A percentile compares a stretch with the other conserved stretches of the same genome.
Conservation (phyloP, 1,140 invertebrate genomes). For the Drosophila repleta region DNA sequence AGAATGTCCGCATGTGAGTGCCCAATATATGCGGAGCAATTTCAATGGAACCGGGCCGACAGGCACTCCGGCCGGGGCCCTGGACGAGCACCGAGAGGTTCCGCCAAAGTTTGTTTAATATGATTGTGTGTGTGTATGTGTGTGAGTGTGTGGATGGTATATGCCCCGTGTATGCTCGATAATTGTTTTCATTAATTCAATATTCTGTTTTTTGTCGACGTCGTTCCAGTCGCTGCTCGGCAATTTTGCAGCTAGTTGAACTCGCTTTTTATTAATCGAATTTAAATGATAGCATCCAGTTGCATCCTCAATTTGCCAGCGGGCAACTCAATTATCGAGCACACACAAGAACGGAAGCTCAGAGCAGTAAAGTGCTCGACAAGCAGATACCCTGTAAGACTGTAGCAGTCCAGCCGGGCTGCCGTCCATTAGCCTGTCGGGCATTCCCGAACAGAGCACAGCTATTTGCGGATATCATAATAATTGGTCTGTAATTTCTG, state of each 20-base stretch:
- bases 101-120: neutral
- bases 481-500: too few relatives aligned
- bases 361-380: neutral
- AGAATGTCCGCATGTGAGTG: neutral
- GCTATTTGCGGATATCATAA: too few relatives aligned
- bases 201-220: neutral
- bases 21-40: neutral
- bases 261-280: neutral
- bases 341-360: neutral
- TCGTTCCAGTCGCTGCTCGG: neutral
- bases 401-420: too few relatives aligned
- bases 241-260: neutral
- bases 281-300: neutral
- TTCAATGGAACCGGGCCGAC: neutral
- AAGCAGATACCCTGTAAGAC: neutral
- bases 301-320: neutral
- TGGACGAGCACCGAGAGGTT: too few relatives aligned
- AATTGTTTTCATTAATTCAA: constrained; percentile 3
- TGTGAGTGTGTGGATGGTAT: too few relatives aligned
- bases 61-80: too few relatives aligned
- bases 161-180: neutral
- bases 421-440: too few relatives aligned
- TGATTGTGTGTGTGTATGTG: neutral
- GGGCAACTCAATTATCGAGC: neutral
- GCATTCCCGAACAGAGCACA: too few relatives aligned